A percentile compares a stretch with the other conserved stretches of the same genome.
phyloP scores from a whole-genome alignment of 2,888 invertebrate species.

The Horisme vitalbata region DNA sequence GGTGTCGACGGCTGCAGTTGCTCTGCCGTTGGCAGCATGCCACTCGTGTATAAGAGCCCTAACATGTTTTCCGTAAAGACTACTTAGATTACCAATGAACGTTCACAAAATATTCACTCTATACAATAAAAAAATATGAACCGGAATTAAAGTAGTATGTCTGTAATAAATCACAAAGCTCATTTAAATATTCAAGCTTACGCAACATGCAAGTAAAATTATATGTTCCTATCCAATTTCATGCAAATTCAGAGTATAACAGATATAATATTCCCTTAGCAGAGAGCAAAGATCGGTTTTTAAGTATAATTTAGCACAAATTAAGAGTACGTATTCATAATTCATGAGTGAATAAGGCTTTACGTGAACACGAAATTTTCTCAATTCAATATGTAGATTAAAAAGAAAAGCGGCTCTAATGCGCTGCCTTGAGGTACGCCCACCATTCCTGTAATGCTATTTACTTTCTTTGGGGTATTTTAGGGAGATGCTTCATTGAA shows the following conservation, averaged over 20 bases:
- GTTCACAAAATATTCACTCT: constrained; percentile 11
- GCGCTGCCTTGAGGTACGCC: constrained; percentile 34
- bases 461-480: constrained; percentile 19
- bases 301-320: constrained; percentile 67
- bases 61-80: no score
- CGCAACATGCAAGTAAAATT: constrained; percentile 38
- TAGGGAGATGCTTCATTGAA: constrained; percentile 2
- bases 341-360: constrained; percentile 52
- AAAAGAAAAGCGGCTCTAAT: constrained; percentile 29
- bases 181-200: constrained; percentile 25
- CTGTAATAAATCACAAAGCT: constrained; percentile 35
- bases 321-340: constrained; percentile 62
- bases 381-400: constrained; percentile 47
- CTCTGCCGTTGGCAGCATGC: no score
- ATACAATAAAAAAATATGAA: constrained; percentile 3
- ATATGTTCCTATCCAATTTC: constrained; percentile 50
- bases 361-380: constrained; percentile 42
- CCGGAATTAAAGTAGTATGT: constrained; percentile 11
- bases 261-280: constrained; percentile 27
- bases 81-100: no score
- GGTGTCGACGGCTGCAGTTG: no score
- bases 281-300: constrained; percentile 48
- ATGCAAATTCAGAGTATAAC: constrained; percentile 56
- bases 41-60: no score
- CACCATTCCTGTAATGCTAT: constrained; percentile 30